A percentile compares a stretch with the other conserved stretches of the same genome.
Conservation (phyloP, 2,888 invertebrate genomes). For the Odontocerum albicorne region DNA sequence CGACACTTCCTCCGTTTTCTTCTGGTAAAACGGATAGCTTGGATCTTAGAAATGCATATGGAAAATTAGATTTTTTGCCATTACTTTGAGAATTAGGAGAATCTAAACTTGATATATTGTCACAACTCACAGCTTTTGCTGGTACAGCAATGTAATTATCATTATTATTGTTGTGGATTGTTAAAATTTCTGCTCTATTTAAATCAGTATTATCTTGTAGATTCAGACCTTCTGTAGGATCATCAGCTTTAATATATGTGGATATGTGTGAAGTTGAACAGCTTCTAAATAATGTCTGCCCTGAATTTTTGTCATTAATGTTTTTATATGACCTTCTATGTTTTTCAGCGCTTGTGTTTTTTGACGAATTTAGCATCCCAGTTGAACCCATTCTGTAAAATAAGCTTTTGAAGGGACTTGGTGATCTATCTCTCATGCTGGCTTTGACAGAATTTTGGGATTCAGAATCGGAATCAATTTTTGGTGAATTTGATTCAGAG, state of each 20-base stretch:
- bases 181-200: slow-evolving; percentile 43
- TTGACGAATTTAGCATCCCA: slow-evolving; percentile 68
- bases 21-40: slow-evolving; percentile 76
- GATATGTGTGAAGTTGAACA: slow-evolving; percentile 78
- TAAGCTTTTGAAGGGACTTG: slow-evolving; percentile 70
- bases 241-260: slow-evolving; percentile 75
- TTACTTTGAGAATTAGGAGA: slow-evolving; percentile 41
- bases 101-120: slow-evolving; percentile 68
- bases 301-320: slow-evolving; percentile 49
- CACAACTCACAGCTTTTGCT: slow-evolving; percentile 70
- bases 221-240: slow-evolving; percentile 78
- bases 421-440: slow-evolving; percentile 57
- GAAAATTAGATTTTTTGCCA: slow-evolving; percentile 54
- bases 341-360: slow-evolving; percentile 51
- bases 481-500: slow-evolving; percentile 52
- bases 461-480: slow-evolving; percentile 53
- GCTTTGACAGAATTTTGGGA: slow-evolving; percentile 47
- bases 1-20: slow-evolving; percentile 62
- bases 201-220: slow-evolving; percentile 55
- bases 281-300: slow-evolving; percentile 66
- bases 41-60: slow-evolving; percentile 76
- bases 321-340: slow-evolving; percentile 45
- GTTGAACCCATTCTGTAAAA: slow-evolving; percentile 77
- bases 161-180: slow-evolving; percentile 48
- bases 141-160: slow-evolving; percentile 52